These are phyloP conservation scores for Ictidomys tridecemlineatus DNA, from an alignment of 2,113 vertebrate genomes.

Conservation along the genomic window DNA sequence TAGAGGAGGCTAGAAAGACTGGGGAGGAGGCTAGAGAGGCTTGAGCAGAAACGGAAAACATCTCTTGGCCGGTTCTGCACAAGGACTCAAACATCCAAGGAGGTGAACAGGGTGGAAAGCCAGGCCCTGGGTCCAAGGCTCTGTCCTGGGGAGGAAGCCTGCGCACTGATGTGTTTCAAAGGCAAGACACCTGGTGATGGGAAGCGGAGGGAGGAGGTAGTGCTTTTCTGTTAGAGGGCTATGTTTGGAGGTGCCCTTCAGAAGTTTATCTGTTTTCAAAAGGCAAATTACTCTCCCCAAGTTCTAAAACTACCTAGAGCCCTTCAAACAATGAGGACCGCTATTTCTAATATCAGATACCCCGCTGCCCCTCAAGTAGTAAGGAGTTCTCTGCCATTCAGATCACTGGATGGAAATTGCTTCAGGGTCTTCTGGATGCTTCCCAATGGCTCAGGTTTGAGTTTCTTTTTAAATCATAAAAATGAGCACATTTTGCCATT, in stretches of 20 bases:
- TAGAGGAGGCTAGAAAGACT: no score
- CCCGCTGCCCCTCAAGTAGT: background rate
- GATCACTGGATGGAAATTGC: background rate
- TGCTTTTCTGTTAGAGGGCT: background rate
- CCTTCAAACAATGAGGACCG: background rate
- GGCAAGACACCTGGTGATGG: background rate
- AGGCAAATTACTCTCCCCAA: background rate
- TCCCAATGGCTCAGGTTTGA: background rate
- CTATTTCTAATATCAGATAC: background rate
- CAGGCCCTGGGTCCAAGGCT: background rate
- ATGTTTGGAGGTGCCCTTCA: background rate
- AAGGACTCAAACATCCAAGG: background rate
- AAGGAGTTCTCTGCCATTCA: background rate
- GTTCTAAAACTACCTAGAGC: background rate
- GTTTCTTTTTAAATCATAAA: conserved; percentile 25
- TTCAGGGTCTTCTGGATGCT: background rate
- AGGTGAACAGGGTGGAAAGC: background rate
- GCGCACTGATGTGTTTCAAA: background rate
- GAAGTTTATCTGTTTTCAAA: background rate
- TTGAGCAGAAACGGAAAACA: background rate
- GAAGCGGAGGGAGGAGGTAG: background rate
- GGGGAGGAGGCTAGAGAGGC: background rate
- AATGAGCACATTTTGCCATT: background rate
- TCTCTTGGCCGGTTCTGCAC: background rate
- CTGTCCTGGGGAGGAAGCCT: background rate